Percentiles rank a stretch among this genome's conserved stretches.
Conservation (phyloP, 2,888 invertebrate species). For the Gryllus longicercus region DNA sequence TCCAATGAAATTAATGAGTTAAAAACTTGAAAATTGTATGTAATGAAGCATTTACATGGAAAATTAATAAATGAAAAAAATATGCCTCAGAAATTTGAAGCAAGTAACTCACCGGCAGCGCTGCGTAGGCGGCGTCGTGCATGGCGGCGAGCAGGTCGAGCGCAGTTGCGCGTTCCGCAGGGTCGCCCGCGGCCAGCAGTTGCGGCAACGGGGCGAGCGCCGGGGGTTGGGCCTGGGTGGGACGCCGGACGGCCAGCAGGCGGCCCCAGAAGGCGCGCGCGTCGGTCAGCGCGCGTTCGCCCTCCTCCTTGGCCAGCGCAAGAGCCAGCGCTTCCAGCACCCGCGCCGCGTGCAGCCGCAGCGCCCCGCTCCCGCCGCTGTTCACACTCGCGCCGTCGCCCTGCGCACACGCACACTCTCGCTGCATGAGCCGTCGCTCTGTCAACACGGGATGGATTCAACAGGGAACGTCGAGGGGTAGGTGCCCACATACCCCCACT, state of each 20-base stretch:
- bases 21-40: too few relatives aligned
- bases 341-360: constrained; percentile 68
- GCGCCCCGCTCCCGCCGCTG: constrained; percentile 47
- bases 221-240: too few relatives aligned
- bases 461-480: too few relatives aligned
- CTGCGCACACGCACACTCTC: too few relatives aligned
- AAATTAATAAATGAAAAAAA: too few relatives aligned
- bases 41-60: too few relatives aligned
- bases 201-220: neutral
- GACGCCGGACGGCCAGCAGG: neutral
- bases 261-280: neutral
- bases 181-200: neutral
- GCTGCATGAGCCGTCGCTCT: too few relatives aligned
- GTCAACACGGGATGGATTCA: too few relatives aligned
- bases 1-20: too few relatives aligned
- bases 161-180: neutral
- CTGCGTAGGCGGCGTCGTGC: neutral
- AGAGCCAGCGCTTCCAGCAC: constrained; percentile 56
- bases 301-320: constrained; percentile 4
- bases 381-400: too few relatives aligned
- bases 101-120: neutral
- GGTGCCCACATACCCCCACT: too few relatives aligned
- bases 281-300: neutral
- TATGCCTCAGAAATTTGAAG: too few relatives aligned
- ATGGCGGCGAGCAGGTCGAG: neutral